Evolutionary conservation across 2,797 vertebrate genomes (phyloP), one percentile per base, ranked within the genome.

Genomic region (Mormyrops boulengeri): DNA sequence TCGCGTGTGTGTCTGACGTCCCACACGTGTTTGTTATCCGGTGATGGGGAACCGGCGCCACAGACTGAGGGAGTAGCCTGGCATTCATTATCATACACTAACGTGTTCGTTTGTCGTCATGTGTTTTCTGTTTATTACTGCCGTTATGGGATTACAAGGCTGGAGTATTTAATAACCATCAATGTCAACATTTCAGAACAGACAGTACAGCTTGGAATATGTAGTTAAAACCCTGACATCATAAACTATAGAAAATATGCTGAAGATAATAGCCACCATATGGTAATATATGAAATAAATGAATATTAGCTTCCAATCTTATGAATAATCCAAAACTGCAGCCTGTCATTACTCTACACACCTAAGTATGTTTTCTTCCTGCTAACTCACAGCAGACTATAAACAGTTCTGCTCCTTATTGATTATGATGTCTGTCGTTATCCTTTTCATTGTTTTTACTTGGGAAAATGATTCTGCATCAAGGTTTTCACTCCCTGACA

Each of bases 1-100:
- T 94, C 92, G 92, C 94, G 91, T 93, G 92, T 91, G 90, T 93
- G 91, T 93, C 92, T 91, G 92, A 91, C 90, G 93, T 93, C 92
- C 92, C 91, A 47, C 91, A 91, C 93, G 92, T 93, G 94, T 94
- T 92, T 88, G 93, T 92, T 93, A 34, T 49, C 49, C 4, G 12
- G n/a, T 6, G 44, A 86, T 11, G 47, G 22, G 26, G 26, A 52
- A 2, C 3, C 44, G 5, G 34, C 50, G 0, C 26, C 12, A 4
- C 85, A 44, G 17, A 22, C 80, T n/a, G n/a, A n/a, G 41, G 80
- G 80, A 87, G 52, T 34, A 19, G 5, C 34, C 14, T 17, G 14
- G 5, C 69, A 77, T 77, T 38, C 69, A 77, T 77, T 41, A 77
- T 8, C 34, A 77, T 38, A 77, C 69, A 77, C 69, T 77, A 77